phyloP scores from a whole-genome alignment of 2,888 invertebrate species.

The Catocala sponsa region DNA sequence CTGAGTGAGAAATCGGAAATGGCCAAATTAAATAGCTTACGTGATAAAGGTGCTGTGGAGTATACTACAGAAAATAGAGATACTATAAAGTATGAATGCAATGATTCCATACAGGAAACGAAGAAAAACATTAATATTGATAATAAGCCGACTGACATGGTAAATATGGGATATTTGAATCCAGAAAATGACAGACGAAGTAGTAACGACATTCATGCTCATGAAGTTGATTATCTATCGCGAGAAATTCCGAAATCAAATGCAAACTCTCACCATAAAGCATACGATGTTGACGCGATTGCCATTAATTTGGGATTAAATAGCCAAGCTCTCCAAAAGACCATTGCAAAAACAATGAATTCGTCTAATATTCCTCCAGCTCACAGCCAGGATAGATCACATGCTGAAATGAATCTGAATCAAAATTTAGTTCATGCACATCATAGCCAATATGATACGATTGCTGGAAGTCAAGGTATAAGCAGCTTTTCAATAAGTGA shows the following conservation, averaged over 20 bases:
- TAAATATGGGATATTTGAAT: slow-evolving; percentile 84
- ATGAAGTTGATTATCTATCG: slow-evolving; percentile 56
- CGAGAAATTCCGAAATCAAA: slow-evolving; percentile 65
- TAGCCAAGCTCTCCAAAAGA: slow-evolving; percentile 71
- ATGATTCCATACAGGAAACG: slow-evolving; percentile 58
- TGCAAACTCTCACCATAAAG: slow-evolving; percentile 67
- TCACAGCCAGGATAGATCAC: slow-evolving; percentile 69
- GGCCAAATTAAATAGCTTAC: slow-evolving; percentile 67
- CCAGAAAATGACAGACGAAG: slow-evolving; percentile 70
- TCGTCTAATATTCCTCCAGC: slow-evolving; percentile 70
- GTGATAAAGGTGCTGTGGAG: slow-evolving; percentile 66
- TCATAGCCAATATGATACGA: slow-evolving; percentile 74
- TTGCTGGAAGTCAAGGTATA: slow-evolving; percentile 65
- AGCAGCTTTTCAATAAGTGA: slow-evolving; percentile 79
- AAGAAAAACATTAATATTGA: slow-evolving; percentile 61
- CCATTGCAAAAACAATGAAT: slow-evolving; percentile 60
- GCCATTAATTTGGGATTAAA: slow-evolving; percentile 81
- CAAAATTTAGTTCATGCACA: slow-evolving; percentile 76
- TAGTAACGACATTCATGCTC: slow-evolving; percentile 62
- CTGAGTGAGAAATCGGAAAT: slow-evolving; percentile 79
- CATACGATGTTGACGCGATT: slow-evolving; percentile 77
- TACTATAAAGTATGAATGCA: slow-evolving; percentile 54
- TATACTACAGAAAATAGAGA: slow-evolving; percentile 63
- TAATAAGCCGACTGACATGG: slow-evolving; percentile 74
- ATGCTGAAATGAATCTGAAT: slow-evolving; percentile 63